phyloP scores from a whole-genome alignment of 2,797 vertebrate genomes.

The Zalophus californianus region DNA sequence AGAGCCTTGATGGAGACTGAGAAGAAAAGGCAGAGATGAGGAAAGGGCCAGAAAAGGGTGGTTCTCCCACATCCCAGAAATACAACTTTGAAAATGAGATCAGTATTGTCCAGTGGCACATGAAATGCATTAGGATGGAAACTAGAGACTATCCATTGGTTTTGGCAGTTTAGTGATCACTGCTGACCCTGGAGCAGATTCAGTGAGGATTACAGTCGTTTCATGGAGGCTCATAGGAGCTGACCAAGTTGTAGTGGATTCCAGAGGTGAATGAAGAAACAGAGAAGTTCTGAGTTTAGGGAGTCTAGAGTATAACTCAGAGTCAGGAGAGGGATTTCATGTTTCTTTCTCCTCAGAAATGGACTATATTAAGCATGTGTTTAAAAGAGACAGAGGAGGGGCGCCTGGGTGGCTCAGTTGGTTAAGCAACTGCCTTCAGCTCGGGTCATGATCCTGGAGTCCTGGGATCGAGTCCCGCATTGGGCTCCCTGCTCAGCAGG shows the following conservation, averaged over 20 bases:
- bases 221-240: background rate
- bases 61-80: background rate
- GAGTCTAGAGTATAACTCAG: background rate
- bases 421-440: background rate
- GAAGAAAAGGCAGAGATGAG: background rate
- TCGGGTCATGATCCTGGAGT: background rate
- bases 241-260: background rate
- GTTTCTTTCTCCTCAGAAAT: background rate
- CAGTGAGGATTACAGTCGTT: background rate
- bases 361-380: background rate
- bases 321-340: background rate
- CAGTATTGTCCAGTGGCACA: background rate
- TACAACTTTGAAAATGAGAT: background rate
- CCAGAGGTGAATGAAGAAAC: background rate
- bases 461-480: background rate
- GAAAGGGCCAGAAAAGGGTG: background rate
- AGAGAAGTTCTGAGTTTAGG: background rate
- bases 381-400: background rate
- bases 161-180: background rate
- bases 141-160: background rate
- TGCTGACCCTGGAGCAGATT: background rate
- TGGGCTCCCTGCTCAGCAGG: background rate
- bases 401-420: background rate
- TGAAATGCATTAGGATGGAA: background rate
- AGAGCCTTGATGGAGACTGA: background rate